Base-by-base conservation (phyloP, 1,140 invertebrate species). In the Cyclargus thomasi region DNA sequence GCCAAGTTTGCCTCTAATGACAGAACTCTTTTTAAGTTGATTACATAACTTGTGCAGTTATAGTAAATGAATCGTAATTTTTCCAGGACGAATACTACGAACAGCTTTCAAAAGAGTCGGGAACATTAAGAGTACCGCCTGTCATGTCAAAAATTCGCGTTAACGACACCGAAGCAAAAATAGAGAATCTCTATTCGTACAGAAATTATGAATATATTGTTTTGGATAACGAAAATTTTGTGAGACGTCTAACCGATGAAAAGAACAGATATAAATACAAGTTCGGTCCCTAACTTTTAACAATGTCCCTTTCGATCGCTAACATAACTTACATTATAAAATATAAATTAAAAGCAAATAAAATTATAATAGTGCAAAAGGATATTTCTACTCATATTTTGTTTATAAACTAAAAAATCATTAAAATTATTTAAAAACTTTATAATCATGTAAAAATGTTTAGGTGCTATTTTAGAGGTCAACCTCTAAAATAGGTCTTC, bases 91-190 rank as follows among this genome's bases (percentile, higher is more conserved):
- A 84, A 17, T 91, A 90, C 69, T 91, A 88, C 73, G 81, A 70
- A 10, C 78, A 74, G 1, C 63, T 91, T 7, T 76, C 86, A 2
- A 70, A 74, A 53, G 88, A 91, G 67, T 88, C 89, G 0, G 89
- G 90, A 2, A 88, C 88, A 57, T 78, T 75, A 0, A 66, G 85
- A 62, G 85, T 90, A 0, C 88, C 89, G 0, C 85, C 87, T 1
- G 90, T 91, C 0, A 81, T 91, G 74, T 86, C 79, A 67, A 88
- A 86, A 63, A 91, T 91, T 4, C 79, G 88, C 0, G 35, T 66
- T 0, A 22, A 55, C 3, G 85, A 91, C 53, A 86, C 78, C 0
- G 64, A 81, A 20, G 80, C 80, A 0, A 91, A 88, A 69, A 21
- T 85, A 1, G 79, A 83, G 14, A 84, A 90, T 64, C 72, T 91